Conservation (phyloP, 1,140 invertebrate genomes). For the Nebria ingens region DNA sequence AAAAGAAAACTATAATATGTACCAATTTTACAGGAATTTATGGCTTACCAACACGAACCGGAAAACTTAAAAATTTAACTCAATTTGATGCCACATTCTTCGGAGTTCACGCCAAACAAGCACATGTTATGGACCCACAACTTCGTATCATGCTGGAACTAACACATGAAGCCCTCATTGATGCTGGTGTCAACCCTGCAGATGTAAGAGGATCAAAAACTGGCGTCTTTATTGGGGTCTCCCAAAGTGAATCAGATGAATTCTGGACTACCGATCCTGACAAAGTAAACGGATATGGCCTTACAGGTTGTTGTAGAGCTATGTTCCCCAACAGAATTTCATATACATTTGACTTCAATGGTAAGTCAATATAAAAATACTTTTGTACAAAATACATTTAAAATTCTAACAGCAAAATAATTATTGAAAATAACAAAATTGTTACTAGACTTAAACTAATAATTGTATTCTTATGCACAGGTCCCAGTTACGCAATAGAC, state of each 20-base stretch:
- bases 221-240: constrained; percentile 85
- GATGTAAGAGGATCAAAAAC: constrained; percentile 73
- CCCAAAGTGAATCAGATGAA: constrained; percentile 75
- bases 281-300: constrained; percentile 78
- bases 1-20: too few relatives aligned
- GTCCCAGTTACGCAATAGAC: constrained; percentile 87
- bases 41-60: constrained; percentile 73
- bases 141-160: constrained; percentile 81
- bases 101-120: constrained; percentile 87
- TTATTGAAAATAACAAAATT: too few relatives aligned
- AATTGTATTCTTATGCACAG: constrained; percentile 30
- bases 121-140: constrained; percentile 92
- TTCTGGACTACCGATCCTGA: constrained; percentile 64
- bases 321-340: constrained; percentile 97
- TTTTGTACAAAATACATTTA: too few relatives aligned
- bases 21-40: constrained; percentile 46
- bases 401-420: too few relatives aligned
- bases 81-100: constrained; percentile 91
- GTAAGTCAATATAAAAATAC: constrained; percentile 18
- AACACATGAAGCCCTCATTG: constrained; percentile 90
- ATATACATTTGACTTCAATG: constrained; percentile 84
- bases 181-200: constrained; percentile 79
- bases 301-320: constrained; percentile 83
- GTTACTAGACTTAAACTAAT: not conserved
- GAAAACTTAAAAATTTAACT: constrained; percentile 80